Evolutionary conservation across 2,113 vertebrate genomes (phyloP).

Genomic region (Pampusana beccarii): DNA sequence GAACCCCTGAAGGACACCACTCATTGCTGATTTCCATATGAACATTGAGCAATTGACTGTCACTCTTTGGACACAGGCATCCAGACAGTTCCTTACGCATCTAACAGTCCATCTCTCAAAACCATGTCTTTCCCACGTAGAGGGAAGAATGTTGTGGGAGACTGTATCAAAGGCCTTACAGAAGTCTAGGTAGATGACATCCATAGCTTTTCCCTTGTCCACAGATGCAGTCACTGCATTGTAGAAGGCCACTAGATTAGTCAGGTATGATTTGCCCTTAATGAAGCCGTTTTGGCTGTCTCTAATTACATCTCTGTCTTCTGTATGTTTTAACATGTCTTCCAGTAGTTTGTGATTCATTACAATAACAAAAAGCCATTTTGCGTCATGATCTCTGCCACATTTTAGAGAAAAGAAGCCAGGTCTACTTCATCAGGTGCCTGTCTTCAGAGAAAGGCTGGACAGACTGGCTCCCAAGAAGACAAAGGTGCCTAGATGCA

Average conservation of each 20-base stretch:
- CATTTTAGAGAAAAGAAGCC: background rate
- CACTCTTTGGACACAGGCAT: background rate
- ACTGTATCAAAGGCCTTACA: background rate
- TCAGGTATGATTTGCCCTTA: background rate
- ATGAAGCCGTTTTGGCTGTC: background rate
- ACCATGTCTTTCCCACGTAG: rapidly evolving
- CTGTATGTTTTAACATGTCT: background rate
- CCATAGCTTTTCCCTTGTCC: background rate
- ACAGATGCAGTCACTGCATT: background rate
- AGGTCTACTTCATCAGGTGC: background rate
- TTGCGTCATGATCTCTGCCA: background rate
- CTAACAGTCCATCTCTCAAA: background rate
- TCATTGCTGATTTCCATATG: background rate
- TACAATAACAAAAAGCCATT: background rate
- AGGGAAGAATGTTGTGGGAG: background rate
- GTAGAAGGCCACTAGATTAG: background rate
- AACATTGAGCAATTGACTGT: rapidly evolving
- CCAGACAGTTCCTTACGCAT: background rate
- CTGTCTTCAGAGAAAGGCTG: background rate
- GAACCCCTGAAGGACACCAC: background rate
- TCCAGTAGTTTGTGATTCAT: background rate
- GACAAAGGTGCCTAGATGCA: background rate
- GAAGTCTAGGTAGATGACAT: background rate
- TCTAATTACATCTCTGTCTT: background rate
- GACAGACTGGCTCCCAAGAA: background rate